These are phyloP conservation scores for Sander lucioperca DNA, from an alignment of 2,113 vertebrate genomes.

Conservation along the genomic window DNA sequence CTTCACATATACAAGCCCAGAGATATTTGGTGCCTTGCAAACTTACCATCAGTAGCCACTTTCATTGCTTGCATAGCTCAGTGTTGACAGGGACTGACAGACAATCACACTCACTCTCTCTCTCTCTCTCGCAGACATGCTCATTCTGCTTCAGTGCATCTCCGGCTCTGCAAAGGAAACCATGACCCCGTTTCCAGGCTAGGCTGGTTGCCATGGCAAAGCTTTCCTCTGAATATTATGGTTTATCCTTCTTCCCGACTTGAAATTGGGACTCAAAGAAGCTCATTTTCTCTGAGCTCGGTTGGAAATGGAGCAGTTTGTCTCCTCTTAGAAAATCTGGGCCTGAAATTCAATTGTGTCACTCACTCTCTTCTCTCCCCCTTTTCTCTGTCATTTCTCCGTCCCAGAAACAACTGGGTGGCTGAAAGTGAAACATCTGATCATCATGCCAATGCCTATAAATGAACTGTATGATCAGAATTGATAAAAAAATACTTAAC, in stretches of 20 bases:
- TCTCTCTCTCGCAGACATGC: slow-evolving; percentile 45
- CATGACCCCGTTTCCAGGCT: slow-evolving; percentile 80
- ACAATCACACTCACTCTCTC: slow-evolving; percentile 5
- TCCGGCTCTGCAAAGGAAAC: slow-evolving; percentile 62
- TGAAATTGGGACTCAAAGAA: slow-evolving; percentile 56
- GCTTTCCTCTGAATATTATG: slow-evolving; percentile 72
- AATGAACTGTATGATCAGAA: too few relatives aligned
- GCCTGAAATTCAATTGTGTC: slow-evolving; percentile 23
- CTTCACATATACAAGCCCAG: slow-evolving; percentile 14
- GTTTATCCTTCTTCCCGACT: slow-evolving; percentile 48
- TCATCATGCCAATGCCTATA: not conserved
- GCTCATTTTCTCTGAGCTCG: slow-evolving; percentile 44
- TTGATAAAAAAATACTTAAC: rapidly evolving
- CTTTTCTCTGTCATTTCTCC: not conserved
- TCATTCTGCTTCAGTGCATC: slow-evolving; percentile 77
- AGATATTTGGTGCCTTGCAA: slow-evolving; percentile 35
- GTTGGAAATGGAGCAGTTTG: slow-evolving; percentile 55
- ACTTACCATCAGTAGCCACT: slow-evolving; percentile 57
- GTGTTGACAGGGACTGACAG: slow-evolving; percentile 58
- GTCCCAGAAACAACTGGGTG: slow-evolving; percentile 1
- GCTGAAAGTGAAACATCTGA: not conserved
- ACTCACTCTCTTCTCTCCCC: not conserved
- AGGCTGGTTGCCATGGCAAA: slow-evolving; percentile 65
- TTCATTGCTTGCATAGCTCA: slow-evolving; percentile 57
- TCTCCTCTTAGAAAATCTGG: slow-evolving; percentile 35